Evolutionary conservation across 2,113 vertebrate genomes (phyloP), one percentile per base, ranked within the genome.

Genomic region (Chiloscyllium plagiosum): DNA sequence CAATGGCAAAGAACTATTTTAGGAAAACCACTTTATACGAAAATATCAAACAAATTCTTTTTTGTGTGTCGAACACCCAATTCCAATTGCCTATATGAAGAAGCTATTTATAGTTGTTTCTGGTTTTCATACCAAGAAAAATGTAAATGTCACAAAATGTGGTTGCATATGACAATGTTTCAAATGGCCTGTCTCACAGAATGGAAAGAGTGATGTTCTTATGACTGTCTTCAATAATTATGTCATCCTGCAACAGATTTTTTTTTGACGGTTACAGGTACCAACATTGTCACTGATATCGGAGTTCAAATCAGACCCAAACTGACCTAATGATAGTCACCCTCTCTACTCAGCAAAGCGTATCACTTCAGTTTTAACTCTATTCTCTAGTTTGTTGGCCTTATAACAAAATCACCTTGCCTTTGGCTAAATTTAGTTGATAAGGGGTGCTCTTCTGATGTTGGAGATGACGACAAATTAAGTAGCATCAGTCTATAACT

Each of bases 191-290:
- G 87, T 90, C 52, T 61, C 50, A 61, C 87, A 61, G 87, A 90
- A 90, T 90, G 52, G 52, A 61, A 90, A 65, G 52, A 90, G 87
- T 90, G 87, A 90, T 90, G 26, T 56, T 56, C 87, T 90, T 33
- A 90, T 90, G 87, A n/a, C 52, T 90, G 56, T 90, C 87, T 90
- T 90, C 87, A 90, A 90, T 52, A 90, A 90, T 29, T 65, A 65
- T 90, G 50, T 61, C 87, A 56, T 90, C 87, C 56, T 29, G 52
- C 33, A 26, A 61, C 52, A 83, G 52, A 65, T 83, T 83, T 52
- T 56, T 33, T 90, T 90, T 56, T 65, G 26, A 61, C 50, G 56
- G 26, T 29, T 90, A 17, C 29, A 90, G 52, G 19, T 90, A 61
- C 56, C 87, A 65, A 12, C 12, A 33, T 56, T 65, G 26, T 61